These are phyloP conservation scores for Malurus cyaneus DNA, from an alignment of 2,113 vertebrate genomes.

Conservation along the genomic window DNA sequence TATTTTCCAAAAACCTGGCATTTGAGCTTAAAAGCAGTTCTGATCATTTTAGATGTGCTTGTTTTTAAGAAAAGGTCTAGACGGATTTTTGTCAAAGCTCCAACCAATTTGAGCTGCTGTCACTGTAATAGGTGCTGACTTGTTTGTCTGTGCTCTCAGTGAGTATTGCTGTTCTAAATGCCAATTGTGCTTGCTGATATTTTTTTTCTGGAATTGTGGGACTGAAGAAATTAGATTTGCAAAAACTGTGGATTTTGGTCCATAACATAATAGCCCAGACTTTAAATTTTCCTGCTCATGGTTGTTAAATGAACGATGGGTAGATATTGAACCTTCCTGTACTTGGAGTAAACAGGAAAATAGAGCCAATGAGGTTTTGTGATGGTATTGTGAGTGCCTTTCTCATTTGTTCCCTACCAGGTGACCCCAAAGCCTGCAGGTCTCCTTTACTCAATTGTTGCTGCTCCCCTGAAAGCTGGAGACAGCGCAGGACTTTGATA, in stretches of 20 bases:
- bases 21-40: constrained; percentile 18
- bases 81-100: constrained; percentile 11
- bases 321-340: background rate
- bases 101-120: background rate
- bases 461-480: background rate
- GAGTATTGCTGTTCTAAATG: constrained; percentile 56
- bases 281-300: background rate
- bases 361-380: background rate
- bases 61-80: constrained; percentile 26
- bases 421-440: background rate
- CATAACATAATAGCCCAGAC: background rate
- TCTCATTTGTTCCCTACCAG: background rate
- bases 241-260: constrained; percentile 3
- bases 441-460: background rate
- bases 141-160: background rate
- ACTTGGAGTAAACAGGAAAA: background rate
- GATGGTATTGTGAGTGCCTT: background rate
- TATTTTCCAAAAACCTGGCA: background rate
- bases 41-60: constrained; percentile 23
- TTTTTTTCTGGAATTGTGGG: constrained; percentile 23
- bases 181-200: constrained; percentile 37
- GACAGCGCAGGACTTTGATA: background rate
- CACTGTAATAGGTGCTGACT: constrained; percentile 36
- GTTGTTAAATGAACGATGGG: background rate
- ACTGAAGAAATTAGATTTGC: constrained; percentile 8